These are phyloP conservation scores for Todiramphus chloris DNA, from an alignment of 2,113 vertebrate species.

Conservation along the genomic window DNA sequence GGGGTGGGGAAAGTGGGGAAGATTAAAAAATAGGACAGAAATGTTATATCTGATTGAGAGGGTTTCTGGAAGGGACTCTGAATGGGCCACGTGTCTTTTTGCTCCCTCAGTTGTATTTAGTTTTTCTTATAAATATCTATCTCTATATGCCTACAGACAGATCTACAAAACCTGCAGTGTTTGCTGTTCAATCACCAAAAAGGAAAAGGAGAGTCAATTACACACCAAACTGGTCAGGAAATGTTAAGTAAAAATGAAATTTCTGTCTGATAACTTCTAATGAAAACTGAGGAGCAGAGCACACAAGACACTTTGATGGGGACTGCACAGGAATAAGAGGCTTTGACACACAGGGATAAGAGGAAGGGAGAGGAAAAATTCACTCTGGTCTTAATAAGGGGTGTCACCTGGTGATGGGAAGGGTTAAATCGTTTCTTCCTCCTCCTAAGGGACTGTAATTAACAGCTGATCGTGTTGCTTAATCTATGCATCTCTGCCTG, in stretches of 20 bases:
- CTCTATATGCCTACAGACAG: no score
- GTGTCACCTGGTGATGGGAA: background rate
- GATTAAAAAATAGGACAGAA: background rate
- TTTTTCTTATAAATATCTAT: background rate
- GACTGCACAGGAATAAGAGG: background rate
- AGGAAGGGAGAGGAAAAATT: background rate
- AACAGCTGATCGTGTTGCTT: conserved; percentile 36
- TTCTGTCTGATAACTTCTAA: background rate
- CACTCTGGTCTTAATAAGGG: background rate
- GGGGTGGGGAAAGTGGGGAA: background rate
- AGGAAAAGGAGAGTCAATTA: background rate
- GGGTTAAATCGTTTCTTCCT: conserved; percentile 7
- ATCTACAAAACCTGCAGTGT: background rate
- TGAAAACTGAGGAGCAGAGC: background rate
- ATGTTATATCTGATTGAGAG: background rate
- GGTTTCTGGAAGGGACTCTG: background rate
- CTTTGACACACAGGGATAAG: background rate
- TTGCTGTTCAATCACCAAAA: background rate
- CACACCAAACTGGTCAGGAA: conserved; percentile 11
- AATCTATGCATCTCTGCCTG: conserved; percentile 56
- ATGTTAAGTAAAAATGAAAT: background rate
- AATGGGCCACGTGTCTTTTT: background rate
- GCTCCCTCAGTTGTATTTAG: background rate
- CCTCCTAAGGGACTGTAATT: conserved; percentile 30
- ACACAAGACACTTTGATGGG: rapidly evolving